Evolutionary conservation across 2,113 vertebrate genomes (phyloP).

Genomic region (Strix aluco): DNA sequence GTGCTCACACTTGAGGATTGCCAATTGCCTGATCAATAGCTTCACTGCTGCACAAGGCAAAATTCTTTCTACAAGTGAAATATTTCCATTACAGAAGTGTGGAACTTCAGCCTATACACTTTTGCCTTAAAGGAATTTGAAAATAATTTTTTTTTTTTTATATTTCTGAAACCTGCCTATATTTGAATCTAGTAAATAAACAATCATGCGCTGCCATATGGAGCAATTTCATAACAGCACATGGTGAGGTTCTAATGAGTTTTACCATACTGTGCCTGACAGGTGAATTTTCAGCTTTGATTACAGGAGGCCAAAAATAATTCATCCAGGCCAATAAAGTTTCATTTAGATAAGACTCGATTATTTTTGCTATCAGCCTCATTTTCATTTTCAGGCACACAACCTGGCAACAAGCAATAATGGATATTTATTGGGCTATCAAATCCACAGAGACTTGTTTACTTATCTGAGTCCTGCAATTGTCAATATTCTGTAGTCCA

Average conservation of each 20-base stretch:
- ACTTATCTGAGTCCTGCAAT: background rate
- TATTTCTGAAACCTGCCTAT: conserved; percentile 39
- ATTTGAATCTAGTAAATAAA: conserved; percentile 64
- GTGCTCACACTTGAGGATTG: conserved; percentile 73
- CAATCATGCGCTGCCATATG: conserved; percentile 65
- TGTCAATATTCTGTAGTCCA: conserved; percentile 36
- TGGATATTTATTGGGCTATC: conserved; percentile 58
- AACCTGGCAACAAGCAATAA: conserved; percentile 47
- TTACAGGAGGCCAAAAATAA: conserved; percentile 66
- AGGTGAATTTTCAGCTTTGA: conserved; percentile 72
- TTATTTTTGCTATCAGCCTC: conserved; percentile 60
- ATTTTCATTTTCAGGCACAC: conserved; percentile 48
- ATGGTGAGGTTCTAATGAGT: conserved; percentile 72
- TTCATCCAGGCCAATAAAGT: conserved; percentile 63
- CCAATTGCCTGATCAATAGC: conserved; percentile 75
- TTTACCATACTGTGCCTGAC: conserved; percentile 72
- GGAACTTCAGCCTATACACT: background rate
- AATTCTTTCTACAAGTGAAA: background rate
- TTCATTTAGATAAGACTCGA: conserved; percentile 53
- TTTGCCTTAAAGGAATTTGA: conserved; percentile 46
- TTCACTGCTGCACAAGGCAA: background rate
- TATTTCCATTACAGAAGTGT: conserved; percentile 33
- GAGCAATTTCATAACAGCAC: conserved; percentile 74
- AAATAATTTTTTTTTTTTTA: conserved; percentile 26
- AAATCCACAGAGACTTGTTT: conserved; percentile 50